Conservation (phyloP, 2,888 invertebrate species). For the Coelinius sp. region DNA sequence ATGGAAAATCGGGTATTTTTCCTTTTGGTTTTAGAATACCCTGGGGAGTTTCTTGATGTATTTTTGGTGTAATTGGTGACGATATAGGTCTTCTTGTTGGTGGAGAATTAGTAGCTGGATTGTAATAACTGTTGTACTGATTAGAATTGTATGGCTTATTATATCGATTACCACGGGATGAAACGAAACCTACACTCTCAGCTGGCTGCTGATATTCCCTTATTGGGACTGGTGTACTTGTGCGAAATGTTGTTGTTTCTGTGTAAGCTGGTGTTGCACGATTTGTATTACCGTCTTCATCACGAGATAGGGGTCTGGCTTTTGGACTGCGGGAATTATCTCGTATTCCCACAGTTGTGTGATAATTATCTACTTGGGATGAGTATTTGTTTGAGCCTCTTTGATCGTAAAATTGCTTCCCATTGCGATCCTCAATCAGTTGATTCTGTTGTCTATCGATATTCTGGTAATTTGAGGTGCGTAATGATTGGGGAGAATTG, state of each 20-base stretch:
- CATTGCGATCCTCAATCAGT: slow-evolving; percentile 47
- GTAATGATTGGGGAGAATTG: slow-evolving; percentile 45
- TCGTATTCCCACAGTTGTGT: slow-evolving; percentile 1
- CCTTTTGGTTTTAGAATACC: neutral
- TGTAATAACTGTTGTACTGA: slow-evolving; percentile 43
- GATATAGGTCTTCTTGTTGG: slow-evolving; percentile 45
- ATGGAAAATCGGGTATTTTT: slow-evolving; percentile 55
- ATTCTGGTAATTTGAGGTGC: slow-evolving; percentile 51
- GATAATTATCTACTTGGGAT: slow-evolving; percentile 24
- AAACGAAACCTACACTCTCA: slow-evolving; percentile 83
- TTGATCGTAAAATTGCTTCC: slow-evolving; percentile 52
- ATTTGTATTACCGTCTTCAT: slow-evolving; percentile 37
- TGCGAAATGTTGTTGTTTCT: slow-evolving; percentile 67
- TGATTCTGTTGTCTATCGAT: slow-evolving; percentile 53
- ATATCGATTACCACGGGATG: slow-evolving; percentile 67
- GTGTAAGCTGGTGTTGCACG: slow-evolving; percentile 61
- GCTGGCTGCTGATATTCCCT: slow-evolving; percentile 81
- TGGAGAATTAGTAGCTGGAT: slow-evolving; percentile 41
- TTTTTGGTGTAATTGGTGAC: neutral
- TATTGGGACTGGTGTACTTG: slow-evolving; percentile 70
- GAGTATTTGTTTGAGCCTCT: slow-evolving; percentile 46
- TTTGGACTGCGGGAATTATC: neutral
- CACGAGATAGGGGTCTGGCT: slow-evolving; percentile 15
- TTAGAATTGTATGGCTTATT: slow-evolving; percentile 52
- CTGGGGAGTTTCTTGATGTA: slow-evolving; percentile 28